Evolutionary conservation across 2,888 invertebrate genomes (phyloP), one percentile per base, ranked within the genome.

Genomic region (Sipha maydis): DNA sequence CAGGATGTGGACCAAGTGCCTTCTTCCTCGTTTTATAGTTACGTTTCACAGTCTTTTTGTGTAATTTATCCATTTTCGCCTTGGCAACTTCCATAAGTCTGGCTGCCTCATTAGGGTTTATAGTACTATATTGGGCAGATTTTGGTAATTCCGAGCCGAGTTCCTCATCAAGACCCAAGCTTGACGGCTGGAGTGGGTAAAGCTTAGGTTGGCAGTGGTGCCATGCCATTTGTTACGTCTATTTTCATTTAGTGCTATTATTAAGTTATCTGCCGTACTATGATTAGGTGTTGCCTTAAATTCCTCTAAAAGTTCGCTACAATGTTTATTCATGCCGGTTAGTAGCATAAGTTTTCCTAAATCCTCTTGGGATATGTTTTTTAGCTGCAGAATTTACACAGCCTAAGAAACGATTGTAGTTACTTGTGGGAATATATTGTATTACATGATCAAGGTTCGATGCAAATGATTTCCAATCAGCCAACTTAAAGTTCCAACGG

Each of bases 311-410:
- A 89, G 89, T 0, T 76, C 5, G 9, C 34, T 83, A 83, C 77
- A 69, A 11, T n/a, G 34, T 41, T 14, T 31, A 17, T 48, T 78
- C 78, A 89, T 1, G 28, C 34, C 41, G 83, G 84, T n/a, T n/a
- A n/a, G n/a, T n/a, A 2, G 84, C 84, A 48, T 89, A 89, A 8
- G 75, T 17, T 78, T 84, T 83, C 48, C 83, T 76, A 19, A 19
- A 89, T 3, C 83, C 89, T 28, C 89, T 2, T 0, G 89, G 83
- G 1, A 89, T 89, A 75, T 76, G 61, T 21, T 89, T 89, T 19
- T 61, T 38, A 25, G 89, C 89, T 56, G 41, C 76, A n/a, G 0
- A 14, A 25, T n/a, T 76, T 31, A 34, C n/a, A 89, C 67, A 14
- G 83, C 19, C 14, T 54, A 28, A 19, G 28, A 89, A 89, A 0